These are phyloP conservation scores for Linnaemya tessellans DNA, from an alignment of 2,888 invertebrate genomes.

Conservation along the genomic window DNA sequence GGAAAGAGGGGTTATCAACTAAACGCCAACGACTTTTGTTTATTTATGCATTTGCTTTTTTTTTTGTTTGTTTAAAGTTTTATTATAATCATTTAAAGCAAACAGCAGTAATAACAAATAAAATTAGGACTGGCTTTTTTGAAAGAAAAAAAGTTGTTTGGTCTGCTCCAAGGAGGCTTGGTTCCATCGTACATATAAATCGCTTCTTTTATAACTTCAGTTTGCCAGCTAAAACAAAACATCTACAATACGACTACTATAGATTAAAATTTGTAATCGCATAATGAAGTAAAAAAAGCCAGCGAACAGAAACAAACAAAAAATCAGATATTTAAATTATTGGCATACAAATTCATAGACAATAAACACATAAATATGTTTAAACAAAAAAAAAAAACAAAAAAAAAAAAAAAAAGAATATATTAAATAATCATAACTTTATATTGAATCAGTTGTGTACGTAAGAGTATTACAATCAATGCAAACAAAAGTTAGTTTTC, in stretches of 20 bases:
- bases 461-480: neutral
- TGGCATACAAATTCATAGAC: constrained; percentile 6
- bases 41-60: neutral
- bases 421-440: constrained; percentile 51
- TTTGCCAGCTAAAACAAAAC: constrained; percentile 1
- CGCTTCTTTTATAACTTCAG: constrained; percentile 36
- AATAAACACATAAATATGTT: constrained; percentile 13
- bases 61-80: constrained; percentile 20
- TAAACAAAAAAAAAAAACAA: too few species aligned
- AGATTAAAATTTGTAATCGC: constrained; percentile 51
- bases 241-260: constrained; percentile 5
- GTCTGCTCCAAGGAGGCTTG: constrained; percentile 39
- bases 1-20: neutral
- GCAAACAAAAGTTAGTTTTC: neutral
- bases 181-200: constrained; percentile 25
- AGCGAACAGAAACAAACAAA: constrained; percentile 1
- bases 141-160: neutral
- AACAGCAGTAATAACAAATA: constrained; percentile 35
- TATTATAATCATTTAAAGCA: constrained; percentile 38
- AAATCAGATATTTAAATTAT: constrained; percentile 43
- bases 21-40: constrained; percentile 26
- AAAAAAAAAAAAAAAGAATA: neutral
- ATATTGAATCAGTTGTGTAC: constrained; percentile 17
- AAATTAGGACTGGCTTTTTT: constrained; percentile 24
- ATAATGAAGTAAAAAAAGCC: constrained; percentile 22